These are phyloP conservation scores for Lasioglossum morio DNA, from an alignment of 2,888 invertebrate genomes.

Conservation along the genomic window DNA sequence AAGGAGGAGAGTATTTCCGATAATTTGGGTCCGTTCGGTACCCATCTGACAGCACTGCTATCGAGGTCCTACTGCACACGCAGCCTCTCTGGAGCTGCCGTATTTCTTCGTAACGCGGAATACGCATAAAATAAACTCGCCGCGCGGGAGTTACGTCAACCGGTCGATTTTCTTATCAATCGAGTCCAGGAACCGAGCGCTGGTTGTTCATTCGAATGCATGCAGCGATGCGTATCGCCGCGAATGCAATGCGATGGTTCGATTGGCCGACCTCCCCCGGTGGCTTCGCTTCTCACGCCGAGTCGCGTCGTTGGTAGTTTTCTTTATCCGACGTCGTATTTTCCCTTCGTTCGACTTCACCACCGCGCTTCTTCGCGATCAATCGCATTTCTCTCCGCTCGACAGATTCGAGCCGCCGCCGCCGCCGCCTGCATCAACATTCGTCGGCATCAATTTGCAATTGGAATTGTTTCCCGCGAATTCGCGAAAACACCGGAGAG, in stretches of 20 bases:
- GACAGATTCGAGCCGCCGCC: neutral
- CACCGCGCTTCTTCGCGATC: neutral
- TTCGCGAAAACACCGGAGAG: slow-evolving; percentile 2
- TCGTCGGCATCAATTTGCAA: slow-evolving; percentile 13
- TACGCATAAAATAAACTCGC: neutral
- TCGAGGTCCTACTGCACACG: too few relatives aligned
- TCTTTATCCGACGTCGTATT: neutral
- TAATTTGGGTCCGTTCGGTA: too few relatives aligned
- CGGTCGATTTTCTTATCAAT: neutral
- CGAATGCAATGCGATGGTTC: neutral
- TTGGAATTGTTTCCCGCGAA: slow-evolving; percentile 6
- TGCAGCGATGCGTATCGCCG: neutral
- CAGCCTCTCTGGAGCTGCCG: neutral
- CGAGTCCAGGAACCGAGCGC: neutral
- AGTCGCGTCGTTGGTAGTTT: neutral
- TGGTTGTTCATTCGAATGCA: neutral
- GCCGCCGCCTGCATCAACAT: neutral
- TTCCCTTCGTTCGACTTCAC: neutral
- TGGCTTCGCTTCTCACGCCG: neutral
- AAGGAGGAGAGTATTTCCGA: too few relatives aligned
- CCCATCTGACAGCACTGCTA: too few relatives aligned
- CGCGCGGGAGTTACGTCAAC: neutral
- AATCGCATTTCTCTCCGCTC: neutral
- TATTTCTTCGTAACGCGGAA: neutral
- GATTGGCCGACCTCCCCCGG: neutral